phyloP scores from a whole-genome alignment of 2,797 vertebrate species.

The Sardinella longiceps region DNA sequence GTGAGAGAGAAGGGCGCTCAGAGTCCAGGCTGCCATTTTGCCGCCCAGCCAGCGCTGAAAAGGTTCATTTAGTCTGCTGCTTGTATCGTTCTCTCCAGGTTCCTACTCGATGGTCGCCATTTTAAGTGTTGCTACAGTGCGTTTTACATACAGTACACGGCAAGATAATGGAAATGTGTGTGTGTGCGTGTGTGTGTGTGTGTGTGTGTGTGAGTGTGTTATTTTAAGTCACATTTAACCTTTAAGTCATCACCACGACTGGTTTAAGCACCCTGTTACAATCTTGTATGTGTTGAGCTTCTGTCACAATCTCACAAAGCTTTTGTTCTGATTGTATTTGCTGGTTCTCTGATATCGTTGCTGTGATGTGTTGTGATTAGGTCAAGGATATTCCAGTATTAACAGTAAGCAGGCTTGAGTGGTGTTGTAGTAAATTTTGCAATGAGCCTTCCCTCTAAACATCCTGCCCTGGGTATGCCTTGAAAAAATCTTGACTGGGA shows the following conservation, averaged over 20 bases:
- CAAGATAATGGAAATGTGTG: neutral
- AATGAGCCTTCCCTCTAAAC: neutral
- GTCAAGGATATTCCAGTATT: slow-evolving; percentile 13
- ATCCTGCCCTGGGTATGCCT: neutral
- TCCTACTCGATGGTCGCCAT: slow-evolving; percentile 47
- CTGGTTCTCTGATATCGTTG: neutral
- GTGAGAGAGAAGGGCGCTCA: neutral
- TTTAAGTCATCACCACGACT: neutral
- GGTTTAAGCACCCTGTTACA: neutral
- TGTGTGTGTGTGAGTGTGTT: too few relatives aligned
- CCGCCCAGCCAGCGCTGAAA: neutral
- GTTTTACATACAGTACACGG: slow-evolving; percentile 4
- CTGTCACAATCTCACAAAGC: neutral
- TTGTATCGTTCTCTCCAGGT: slow-evolving; percentile 12
- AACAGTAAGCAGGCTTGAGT: slow-evolving; percentile 11
- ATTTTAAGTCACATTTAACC: neutral
- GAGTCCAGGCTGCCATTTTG: neutral
- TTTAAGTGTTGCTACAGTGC: slow-evolving; percentile 19
- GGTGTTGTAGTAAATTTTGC: neutral
- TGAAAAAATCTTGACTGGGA: neutral
- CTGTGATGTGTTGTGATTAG: slow-evolving; percentile 21
- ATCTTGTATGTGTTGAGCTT: neutral
- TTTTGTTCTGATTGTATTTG: neutral
- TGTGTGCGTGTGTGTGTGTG: neutral
- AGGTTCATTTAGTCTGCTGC: slow-evolving; percentile 15